Evolutionary conservation across 2,113 vertebrate species (phyloP).

Genomic region (Casuarius casuarius): DNA sequence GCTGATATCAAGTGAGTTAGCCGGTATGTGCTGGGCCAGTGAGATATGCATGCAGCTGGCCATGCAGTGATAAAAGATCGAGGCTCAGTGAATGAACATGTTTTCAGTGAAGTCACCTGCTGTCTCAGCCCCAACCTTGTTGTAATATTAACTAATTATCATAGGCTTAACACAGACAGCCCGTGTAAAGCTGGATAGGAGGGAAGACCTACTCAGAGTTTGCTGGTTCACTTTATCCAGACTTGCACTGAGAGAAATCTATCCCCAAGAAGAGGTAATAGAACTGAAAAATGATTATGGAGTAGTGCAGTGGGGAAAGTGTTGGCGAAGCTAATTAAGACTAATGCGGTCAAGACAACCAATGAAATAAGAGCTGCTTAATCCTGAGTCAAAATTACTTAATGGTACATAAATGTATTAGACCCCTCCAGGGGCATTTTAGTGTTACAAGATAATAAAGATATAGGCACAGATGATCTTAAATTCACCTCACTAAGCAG

Average conservation of each 20-base stretch:
- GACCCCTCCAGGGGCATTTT: neutral
- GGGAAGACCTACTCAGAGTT: neutral
- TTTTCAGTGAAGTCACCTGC: neutral
- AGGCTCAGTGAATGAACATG: neutral
- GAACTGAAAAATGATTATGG: neutral
- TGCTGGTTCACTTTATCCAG: neutral
- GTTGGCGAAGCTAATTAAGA: neutral
- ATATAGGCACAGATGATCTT: neutral
- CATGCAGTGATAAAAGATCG: rapidly evolving
- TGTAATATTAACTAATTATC: neutral
- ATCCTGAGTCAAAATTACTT: neutral
- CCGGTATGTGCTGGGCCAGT: neutral
- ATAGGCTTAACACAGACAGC: neutral
- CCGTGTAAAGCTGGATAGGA: neutral
- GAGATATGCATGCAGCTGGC: neutral
- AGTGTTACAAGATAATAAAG: neutral
- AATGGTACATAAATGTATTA: neutral
- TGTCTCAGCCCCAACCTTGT: neutral
- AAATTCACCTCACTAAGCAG: neutral
- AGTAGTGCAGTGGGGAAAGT: neutral
- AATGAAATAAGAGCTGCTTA: neutral
- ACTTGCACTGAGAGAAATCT: neutral
- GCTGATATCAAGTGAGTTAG: neutral
- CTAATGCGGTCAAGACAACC: neutral
- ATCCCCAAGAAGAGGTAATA: neutral